Percentiles rank a stretch among this genome's conserved stretches.
Evolutionary conservation across 2,888 invertebrate species (phyloP).

Genomic region (Lamellibrachia satsuma): DNA sequence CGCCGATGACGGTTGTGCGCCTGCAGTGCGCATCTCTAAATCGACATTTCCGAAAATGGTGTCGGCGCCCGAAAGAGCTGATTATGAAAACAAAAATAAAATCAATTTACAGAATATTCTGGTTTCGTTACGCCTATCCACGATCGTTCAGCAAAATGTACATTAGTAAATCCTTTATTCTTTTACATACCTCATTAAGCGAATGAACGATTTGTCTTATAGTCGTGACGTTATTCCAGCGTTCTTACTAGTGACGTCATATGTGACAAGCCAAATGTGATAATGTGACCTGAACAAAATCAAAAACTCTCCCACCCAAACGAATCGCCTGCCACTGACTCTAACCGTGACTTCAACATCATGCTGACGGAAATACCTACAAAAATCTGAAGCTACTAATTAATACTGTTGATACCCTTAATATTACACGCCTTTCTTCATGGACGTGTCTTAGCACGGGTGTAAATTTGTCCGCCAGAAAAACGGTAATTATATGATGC

Average conservation of each 20-base stretch:
- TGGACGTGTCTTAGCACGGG: too few species aligned
- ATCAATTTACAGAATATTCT: background rate
- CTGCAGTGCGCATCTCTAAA: background rate
- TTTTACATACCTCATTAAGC: conserved; percentile 5
- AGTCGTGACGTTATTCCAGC: background rate
- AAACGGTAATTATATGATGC: too few species aligned
- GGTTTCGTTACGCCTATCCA: background rate
- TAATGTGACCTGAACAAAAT: background rate
- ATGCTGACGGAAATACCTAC: too few species aligned
- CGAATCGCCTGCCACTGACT: background rate
- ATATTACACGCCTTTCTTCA: too few species aligned
- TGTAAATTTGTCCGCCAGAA: too few species aligned
- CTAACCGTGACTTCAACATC: background rate
- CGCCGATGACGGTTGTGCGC: background rate
- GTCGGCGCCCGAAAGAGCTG: background rate
- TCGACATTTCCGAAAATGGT: background rate
- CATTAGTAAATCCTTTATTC: background rate
- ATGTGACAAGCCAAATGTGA: background rate
- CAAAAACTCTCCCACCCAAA: background rate
- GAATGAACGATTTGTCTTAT: background rate
- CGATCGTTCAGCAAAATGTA: background rate
- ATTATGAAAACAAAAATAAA: background rate
- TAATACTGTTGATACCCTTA: too few species aligned
- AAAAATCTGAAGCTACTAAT: too few species aligned
- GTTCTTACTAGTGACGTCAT: background rate